Evolutionary conservation across 2,888 invertebrate species (phyloP), one percentile per base, ranked within the genome.

Genomic region (Netelia fuscicornis): DNA sequence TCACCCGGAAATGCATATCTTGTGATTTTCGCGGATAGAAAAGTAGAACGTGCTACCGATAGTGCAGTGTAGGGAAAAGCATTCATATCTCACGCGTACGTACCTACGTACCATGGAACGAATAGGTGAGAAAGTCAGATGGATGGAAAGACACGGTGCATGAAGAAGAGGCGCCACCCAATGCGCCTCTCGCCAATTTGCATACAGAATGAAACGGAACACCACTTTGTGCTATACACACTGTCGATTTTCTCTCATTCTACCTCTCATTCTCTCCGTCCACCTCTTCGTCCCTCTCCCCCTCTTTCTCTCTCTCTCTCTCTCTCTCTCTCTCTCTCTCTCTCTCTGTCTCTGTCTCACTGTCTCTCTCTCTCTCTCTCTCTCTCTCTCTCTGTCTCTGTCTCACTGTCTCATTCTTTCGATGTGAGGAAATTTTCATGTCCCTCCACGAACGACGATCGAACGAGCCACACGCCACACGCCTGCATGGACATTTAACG

Each of bases 171-270:
- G 76, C 65, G 79, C 85, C 85, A 82, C 85, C 85, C 85, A 85
- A 80, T 79, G 85, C 75, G 85, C 60, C 44, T 72, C 62, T 74
- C 75, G 86, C 84, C 86, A 88, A 91, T 91, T 91, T 91, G 90
- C 90, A 91, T 91, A 88, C 84, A 77, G 86, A 88, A 91, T 90
- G 89, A 90, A 90, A 88, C 88, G 89, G 88, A 89, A 90, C 86
- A 86, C 88, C 88, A 74, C 72, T 60, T n/a, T 64, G 72, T 25
- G 64, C 30, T 30, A 30, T 30, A 30, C 30, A 30, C 30, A 30
- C 30, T 30, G 30, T 30, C 30, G 30, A 30, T 30, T 30, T 71
- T 71, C 44, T 71, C 52, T 11, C 60, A 58, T 8, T 75, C 58
- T 52, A 60, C 30, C 54, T 64, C 52, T 17, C 77, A 13, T n/a